These are phyloP conservation scores for Ataeniobius toweri DNA, from an alignment of 2,797 vertebrate genomes.

Conservation along the genomic window DNA sequence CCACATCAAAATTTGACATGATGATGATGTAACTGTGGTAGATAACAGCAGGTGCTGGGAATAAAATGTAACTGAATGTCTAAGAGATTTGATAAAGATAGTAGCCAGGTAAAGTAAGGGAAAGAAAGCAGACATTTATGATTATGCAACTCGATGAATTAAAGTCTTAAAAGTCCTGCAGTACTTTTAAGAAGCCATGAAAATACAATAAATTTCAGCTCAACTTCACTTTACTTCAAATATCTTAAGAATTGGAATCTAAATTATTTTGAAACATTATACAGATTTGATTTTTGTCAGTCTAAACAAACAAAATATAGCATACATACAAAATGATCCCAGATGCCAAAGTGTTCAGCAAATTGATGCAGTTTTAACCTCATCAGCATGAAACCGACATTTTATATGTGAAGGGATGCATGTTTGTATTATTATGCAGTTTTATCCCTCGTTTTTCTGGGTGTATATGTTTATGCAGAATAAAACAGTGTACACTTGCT, in stretches of 20 bases:
- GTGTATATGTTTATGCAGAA: neutral
- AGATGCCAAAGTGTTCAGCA: neutral
- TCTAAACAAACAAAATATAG: neutral
- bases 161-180: no score
- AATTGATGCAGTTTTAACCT: neutral
- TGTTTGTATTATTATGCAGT: neutral
- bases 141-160: neutral
- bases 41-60: slow-evolving; percentile 1
- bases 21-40: neutral
- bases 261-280: neutral
- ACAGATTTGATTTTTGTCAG: neutral
- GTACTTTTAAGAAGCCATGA: neutral
- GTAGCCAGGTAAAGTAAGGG: neutral
- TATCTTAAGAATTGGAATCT: neutral
- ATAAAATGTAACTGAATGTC: neutral
- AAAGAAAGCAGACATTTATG: neutral
- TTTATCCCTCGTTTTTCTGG: neutral
- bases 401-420: neutral
- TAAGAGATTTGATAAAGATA: neutral
- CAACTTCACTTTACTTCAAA: no score
- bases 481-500: neutral
- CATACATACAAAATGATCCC: neutral
- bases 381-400: neutral
- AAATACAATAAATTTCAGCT: neutral
- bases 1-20: neutral